phyloP scores from a whole-genome alignment of 2,797 vertebrate species.

The Hephaestus fuliginosus region DNA sequence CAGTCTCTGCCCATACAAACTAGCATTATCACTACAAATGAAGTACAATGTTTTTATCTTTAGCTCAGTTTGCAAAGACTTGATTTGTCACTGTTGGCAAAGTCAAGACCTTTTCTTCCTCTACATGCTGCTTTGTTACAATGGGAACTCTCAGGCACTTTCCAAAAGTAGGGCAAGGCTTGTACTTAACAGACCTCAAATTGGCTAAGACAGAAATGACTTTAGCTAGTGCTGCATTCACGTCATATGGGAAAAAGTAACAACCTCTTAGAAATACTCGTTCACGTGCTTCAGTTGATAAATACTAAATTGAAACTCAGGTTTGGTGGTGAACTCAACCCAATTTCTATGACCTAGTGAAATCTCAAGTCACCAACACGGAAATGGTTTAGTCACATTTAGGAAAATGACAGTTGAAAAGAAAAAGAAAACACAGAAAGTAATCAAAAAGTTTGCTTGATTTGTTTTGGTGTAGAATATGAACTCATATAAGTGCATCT shows the following conservation, averaged over 20 bases:
- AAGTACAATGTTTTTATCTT: conserved; percentile 44
- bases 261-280: conserved; percentile 12
- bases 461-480: conserved; percentile 34
- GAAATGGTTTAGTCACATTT: background rate
- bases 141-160: conserved; percentile 93
- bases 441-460: conserved; percentile 19
- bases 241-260: conserved; percentile 69
- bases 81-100: conserved; percentile 68
- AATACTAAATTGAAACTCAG: conserved; percentile 17
- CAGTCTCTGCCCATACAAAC: conserved; percentile 75
- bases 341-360: background rate
- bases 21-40: conserved; percentile 62
- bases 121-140: conserved; percentile 59
- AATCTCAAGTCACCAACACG: conserved; percentile 9
- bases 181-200: conserved; percentile 68
- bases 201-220: conserved; percentile 64
- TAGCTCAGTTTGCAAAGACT: conserved; percentile 68
- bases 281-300: background rate
- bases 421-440: conserved; percentile 21
- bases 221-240: conserved; percentile 70
- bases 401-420: background rate
- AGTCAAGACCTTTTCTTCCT: conserved; percentile 66
- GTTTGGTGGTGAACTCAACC: background rate
- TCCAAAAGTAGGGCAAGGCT: conserved; percentile 85
- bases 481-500: conserved; percentile 47